These are phyloP conservation scores for Barypeithes pellucidus DNA, from an alignment of 2,888 invertebrate species.

Conservation along the genomic window DNA sequence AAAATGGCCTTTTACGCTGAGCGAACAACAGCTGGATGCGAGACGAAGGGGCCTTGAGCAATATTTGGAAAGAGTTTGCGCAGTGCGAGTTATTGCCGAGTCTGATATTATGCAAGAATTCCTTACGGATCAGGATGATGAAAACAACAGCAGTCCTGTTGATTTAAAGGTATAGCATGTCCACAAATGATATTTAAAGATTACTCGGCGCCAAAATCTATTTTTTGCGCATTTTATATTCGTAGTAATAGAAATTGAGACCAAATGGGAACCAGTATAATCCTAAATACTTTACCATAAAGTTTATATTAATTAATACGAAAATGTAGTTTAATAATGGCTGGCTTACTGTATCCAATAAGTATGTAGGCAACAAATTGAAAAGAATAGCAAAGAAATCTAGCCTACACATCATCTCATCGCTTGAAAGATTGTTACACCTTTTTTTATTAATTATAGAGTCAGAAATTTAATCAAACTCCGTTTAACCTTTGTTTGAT, in stretches of 20 bases:
- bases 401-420: too few species aligned
- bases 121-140: constrained; percentile 92
- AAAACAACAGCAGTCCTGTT: constrained; percentile 77
- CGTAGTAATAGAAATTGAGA: too few species aligned
- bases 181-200: too few species aligned
- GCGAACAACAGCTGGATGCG: constrained; percentile 97
- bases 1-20: constrained; percentile 98
- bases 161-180: constrained; percentile 79
- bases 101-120: constrained; percentile 98
- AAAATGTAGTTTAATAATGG: too few species aligned
- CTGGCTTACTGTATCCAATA: too few species aligned
- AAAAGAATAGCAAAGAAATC: too few species aligned
- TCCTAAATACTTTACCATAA: too few species aligned
- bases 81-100: constrained; percentile 97
- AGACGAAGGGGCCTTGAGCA: constrained; percentile 95
- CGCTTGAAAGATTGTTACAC: not conserved
- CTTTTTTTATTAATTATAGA: not conserved
- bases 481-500: constrained; percentile 1
- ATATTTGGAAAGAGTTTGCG: constrained; percentile 98
- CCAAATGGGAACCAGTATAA: too few species aligned
- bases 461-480: constrained; percentile 2
- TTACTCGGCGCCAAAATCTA: too few species aligned
- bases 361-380: too few species aligned
- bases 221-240: too few species aligned
- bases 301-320: too few species aligned